Conservation (phyloP, 2,797 vertebrate genomes). For the Sparus aurata region DNA sequence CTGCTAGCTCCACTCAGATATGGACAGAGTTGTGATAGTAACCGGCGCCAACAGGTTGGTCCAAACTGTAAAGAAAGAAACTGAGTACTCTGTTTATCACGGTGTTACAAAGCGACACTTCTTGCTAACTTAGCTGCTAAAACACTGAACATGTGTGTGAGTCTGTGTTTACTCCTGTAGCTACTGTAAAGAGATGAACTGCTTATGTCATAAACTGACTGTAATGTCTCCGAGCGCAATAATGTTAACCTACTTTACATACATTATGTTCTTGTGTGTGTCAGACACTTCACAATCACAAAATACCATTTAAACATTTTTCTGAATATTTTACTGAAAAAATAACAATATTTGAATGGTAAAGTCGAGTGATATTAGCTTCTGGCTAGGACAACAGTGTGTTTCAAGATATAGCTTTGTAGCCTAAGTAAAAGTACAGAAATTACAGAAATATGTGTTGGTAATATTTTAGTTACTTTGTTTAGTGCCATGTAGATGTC, state of each 20-base stretch:
- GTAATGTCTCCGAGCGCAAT: neutral
- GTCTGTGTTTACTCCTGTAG: neutral
- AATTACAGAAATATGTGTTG: neutral
- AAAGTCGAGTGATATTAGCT: neutral
- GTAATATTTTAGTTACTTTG: neutral
- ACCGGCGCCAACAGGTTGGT: conserved; percentile 93
- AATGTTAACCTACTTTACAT: neutral
- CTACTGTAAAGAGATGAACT: neutral
- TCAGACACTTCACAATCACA: neutral
- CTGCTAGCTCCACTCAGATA: conserved; percentile 23
- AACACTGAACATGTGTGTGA: neutral
- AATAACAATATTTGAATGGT: too few species aligned
- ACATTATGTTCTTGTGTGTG: too few species aligned
- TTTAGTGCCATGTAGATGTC: too few species aligned
- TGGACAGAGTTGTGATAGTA: conserved; percentile 88
- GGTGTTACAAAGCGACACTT: neutral
- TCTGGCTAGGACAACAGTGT: neutral
- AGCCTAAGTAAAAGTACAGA: neutral
- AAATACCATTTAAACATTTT: neutral
- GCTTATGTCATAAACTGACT: neutral
- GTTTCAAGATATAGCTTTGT: neutral
- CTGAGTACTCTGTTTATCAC: neutral
- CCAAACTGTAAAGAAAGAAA: neutral
- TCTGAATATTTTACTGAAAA: too few species aligned
- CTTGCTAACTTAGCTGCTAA: neutral